Evolutionary conservation across 2,888 invertebrate species (phyloP), one percentile per base, ranked within the genome.

Genomic region (Phlogophora meticulosa): DNA sequence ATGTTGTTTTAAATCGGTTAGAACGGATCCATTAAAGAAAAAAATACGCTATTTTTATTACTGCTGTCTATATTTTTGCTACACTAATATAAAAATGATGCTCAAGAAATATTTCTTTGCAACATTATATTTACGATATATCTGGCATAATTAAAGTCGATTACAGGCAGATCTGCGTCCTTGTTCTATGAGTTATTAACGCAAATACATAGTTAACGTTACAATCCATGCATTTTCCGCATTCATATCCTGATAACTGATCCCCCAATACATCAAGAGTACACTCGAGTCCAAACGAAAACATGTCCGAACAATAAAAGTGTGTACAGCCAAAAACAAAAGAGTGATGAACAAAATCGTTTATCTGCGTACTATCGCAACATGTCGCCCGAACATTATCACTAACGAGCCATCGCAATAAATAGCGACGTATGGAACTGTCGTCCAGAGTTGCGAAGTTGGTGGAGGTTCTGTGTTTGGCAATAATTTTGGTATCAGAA

Each of bases 351-450:
- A 80, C 62, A 80, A 82, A 80, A 82, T 80, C 81, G 83, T 81
- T 81, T 78, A 81, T 78, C 78, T 81, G 76, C 83, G 76, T 74
- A 74, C 45, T 77, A 80, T 81, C 82, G 84, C 90, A 91, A 89
- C 86, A 90, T 91, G 90, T 90, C 89, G 88, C 88, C 80, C 78
- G 59, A 72, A 79, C 90, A 86, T 89, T 90, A 92, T 91, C 91
- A 79, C 85, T 90, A 90, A 91, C 91, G 88, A 91, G 89, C 85
- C 86, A 90, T 92, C 89, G 85, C 79, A 80, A 86, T 86, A 88
- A 88, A 87, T 87, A 88, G 76, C 81, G 68, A 83, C 84, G 84
- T 85, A 82, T 82, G 82, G 76, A 72, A 65, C 64, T 10, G 17
- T 52, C 15, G 2, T 15, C 0, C 0, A 40, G 68, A 83, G 53